Evolutionary conservation across 2,113 vertebrate genomes (phyloP).

Genomic region (Baryphthengus martii): DNA sequence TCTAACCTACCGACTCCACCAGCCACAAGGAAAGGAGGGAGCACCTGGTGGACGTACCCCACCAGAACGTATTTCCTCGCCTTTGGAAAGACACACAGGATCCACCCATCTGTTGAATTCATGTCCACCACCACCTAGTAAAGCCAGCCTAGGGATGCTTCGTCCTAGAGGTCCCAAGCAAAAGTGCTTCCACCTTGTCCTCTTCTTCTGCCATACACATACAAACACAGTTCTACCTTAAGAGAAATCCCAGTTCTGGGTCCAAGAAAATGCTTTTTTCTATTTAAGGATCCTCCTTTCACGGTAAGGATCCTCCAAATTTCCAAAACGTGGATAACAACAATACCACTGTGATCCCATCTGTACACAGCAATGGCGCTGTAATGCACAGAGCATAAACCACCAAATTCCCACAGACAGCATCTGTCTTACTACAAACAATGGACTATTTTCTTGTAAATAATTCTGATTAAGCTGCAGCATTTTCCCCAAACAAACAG

Average conservation of each 20-base stretch:
- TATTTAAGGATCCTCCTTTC: slow-evolving; percentile 19
- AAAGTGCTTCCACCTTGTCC: not conserved
- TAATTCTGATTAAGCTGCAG: slow-evolving; percentile 83
- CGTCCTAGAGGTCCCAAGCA: not conserved
- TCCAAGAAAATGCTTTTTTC: not conserved
- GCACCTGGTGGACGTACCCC: not conserved
- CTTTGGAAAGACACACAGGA: not conserved
- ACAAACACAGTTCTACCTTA: not conserved
- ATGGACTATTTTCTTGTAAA: slow-evolving; percentile 85
- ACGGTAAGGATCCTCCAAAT: slow-evolving; percentile 56
- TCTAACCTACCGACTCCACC: not conserved
- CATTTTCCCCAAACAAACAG: slow-evolving; percentile 72
- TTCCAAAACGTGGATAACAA: slow-evolving; percentile 66
- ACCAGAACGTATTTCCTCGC: not conserved
- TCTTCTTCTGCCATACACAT: not conserved
- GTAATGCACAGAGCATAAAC: slow-evolving; percentile 74
- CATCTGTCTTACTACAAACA: slow-evolving; percentile 83
- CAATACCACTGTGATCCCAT: slow-evolving; percentile 73
- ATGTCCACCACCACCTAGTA: not conserved
- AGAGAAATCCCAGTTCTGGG: not conserved
- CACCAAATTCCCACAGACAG: slow-evolving; percentile 81
- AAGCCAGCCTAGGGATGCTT: not conserved
- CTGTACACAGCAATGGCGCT: slow-evolving; percentile 73
- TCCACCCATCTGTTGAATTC: not conserved
- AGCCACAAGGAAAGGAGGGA: not conserved